Evolutionary conservation across 2,888 invertebrate species (phyloP), one percentile per base, ranked within the genome.

Genomic region (Troglohyphantes excavatus): DNA sequence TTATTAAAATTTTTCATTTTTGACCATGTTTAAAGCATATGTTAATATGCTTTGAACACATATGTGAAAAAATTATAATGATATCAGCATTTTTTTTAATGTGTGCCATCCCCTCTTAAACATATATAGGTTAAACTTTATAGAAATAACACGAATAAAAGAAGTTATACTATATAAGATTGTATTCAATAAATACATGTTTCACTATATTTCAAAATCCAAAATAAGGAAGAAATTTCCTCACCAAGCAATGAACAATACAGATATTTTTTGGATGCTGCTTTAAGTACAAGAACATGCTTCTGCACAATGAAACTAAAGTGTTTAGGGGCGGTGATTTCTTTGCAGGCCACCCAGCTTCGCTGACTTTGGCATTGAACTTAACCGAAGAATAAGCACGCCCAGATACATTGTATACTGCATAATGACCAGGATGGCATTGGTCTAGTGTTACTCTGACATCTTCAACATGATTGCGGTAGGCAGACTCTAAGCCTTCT

Each of bases 381-480:
- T 94, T 94, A 27, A 93, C 92, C 7, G 93, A 93, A 75, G 94
- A 93, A 92, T 95, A 95, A 9, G 94, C 94, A 90, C 95, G 94
- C 67, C 96, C 96, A 63, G 96, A 96, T 19, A 97, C 95, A 94
- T 98, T 98, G 93, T 98, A 98, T 75, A 99, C 94, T 94, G 94
- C 97, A 95, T 95, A 98, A 95, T 94, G 96, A 94, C 93, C 95
- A 93, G 94, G 96, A 91, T 95, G 94, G 95, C 75, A 96, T 95
- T 94, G 96, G 96, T 93, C 94, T 29, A 98, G 94, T 92, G 96
- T 97, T 63, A 95, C 95, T 92, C 96, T 95, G 2, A 99, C 97
- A 93, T 98, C 98, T 92, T 98, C 98, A 91, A 98, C 96, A 93
- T 98, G 97, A 94, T 98, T 98, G 93, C 96, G 96, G 93, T 98